phyloP scores from a whole-genome alignment of 37 sponge, comb jelly and placozoan species.

The Oscarella lobularis region DNA sequence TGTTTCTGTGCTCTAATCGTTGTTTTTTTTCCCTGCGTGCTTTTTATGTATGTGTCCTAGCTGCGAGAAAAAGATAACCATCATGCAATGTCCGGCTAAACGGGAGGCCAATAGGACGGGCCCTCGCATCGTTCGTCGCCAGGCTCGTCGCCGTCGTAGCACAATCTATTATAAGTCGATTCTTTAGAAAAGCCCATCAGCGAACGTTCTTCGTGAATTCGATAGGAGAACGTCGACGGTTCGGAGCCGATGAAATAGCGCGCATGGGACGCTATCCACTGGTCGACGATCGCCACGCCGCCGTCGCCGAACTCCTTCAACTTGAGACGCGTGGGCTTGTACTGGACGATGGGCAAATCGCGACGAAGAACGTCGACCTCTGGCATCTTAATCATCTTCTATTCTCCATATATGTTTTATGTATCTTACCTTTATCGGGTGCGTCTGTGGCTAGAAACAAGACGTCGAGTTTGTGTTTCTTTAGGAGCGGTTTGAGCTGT shows the following conservation, averaged over 20 bases:
- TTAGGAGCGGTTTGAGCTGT: slow-evolving; percentile 49
- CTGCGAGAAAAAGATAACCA: no score
- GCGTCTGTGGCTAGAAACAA: slow-evolving; percentile 88
- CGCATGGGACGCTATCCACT: slow-evolving; percentile 86
- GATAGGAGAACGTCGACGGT: slow-evolving; percentile 83
- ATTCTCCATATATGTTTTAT: not conserved
- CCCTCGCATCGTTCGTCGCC: not conserved
- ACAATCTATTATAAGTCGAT: slow-evolving; percentile 76
- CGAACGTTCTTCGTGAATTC: slow-evolving; percentile 88
- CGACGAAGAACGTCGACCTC: not conserved
- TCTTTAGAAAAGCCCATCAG: slow-evolving; percentile 66
- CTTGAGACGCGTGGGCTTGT: slow-evolving; percentile 14
- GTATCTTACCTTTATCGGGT: slow-evolving; percentile 21
- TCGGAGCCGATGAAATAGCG: slow-evolving; percentile 54
- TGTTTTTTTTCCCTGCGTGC: no score
- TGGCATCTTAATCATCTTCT: no score
- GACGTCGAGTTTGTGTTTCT: slow-evolving; percentile 15
- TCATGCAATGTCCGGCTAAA: no score
- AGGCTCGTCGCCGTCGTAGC: slow-evolving; percentile 11
- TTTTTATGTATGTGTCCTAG: no score
- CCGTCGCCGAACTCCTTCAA: slow-evolving; percentile 45
- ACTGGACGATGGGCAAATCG: slow-evolving; percentile 33
- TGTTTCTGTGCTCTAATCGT: no score
- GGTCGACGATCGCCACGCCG: slow-evolving; percentile 89
- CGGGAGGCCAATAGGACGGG: not conserved